Conservation (phyloP, 1,140 invertebrate species). For the Bathynomus jamesi region DNA sequence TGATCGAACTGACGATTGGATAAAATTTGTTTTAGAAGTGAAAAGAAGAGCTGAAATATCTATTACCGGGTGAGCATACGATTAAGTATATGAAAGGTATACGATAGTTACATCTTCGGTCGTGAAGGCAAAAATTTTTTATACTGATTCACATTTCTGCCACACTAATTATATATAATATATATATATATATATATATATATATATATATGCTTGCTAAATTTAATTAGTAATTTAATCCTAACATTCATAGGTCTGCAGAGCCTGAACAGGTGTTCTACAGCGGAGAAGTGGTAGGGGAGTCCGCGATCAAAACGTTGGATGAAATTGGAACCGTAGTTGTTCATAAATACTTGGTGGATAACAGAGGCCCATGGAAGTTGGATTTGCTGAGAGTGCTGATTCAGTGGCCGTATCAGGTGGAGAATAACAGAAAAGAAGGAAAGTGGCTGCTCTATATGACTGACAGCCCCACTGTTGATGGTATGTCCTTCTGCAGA, state of each 20-base stretch:
- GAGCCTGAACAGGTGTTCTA: conserved; percentile 73
- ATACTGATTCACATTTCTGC: too few species aligned
- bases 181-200: too few species aligned
- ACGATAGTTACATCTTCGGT: too few species aligned
- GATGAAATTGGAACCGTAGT: conserved; percentile 78
- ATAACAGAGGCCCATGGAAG: conserved; percentile 78
- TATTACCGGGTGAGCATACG: conserved; percentile 67
- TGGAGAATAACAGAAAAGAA: conserved; percentile 62
- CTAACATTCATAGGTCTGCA: conserved; percentile 46
- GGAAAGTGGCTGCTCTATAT: conserved; percentile 88
- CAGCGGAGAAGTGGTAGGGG: conserved; percentile 70
- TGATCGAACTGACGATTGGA: conserved; percentile 49
- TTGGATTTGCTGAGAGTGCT: conserved; percentile 66
- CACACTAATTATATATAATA: too few species aligned
- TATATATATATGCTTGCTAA: too few species aligned
- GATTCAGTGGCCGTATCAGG: conserved; percentile 83
- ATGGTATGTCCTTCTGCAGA: conserved; percentile 25
- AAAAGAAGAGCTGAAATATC: conserved; percentile 72
- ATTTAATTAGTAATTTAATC: too few species aligned
- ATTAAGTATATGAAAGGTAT: too few species aligned
- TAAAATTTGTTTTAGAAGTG: conserved; percentile 55
- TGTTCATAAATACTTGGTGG: conserved; percentile 70
- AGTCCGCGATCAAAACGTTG: conserved; percentile 69
- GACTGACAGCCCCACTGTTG: conserved; percentile 61
- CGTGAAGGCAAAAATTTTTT: too few species aligned